Evolutionary conservation across 1,140 invertebrate species (phyloP).

Genomic region (Andricus grossulariae): DNA sequence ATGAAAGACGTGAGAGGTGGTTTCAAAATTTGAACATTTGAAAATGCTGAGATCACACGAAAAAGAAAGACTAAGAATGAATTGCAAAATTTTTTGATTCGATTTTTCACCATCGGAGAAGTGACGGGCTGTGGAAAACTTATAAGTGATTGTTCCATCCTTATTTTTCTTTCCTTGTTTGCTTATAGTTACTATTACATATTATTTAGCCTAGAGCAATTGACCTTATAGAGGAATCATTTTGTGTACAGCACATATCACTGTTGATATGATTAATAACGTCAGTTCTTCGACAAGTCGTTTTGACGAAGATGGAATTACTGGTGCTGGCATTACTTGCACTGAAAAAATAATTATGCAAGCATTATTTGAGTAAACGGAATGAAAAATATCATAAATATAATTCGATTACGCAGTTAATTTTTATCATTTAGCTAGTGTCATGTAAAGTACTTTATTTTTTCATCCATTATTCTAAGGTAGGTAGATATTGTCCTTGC

Average conservation of each 20-base stretch:
- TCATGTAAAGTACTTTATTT: too few species aligned
- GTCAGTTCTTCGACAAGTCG: conserved; percentile 60
- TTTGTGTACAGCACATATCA: conserved; percentile 64
- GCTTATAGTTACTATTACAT: conserved; percentile 56
- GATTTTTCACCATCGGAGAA: background rate
- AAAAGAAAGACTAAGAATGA: conserved; percentile 7
- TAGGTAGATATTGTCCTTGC: too few species aligned
- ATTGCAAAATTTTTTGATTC: conserved; percentile 27
- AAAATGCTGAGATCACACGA: background rate
- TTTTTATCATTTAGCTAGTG: background rate
- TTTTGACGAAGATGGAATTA: conserved; percentile 60
- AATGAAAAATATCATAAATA: conserved; percentile 29
- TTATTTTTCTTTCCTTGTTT: conserved; percentile 52
- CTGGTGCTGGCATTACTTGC: conserved; percentile 62
- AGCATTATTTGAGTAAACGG: background rate
- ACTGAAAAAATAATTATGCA: conserved; percentile 57
- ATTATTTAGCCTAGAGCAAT: conserved; percentile 71
- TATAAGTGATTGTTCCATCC: conserved; percentile 28
- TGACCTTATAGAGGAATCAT: conserved; percentile 72
- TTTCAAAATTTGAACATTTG: background rate
- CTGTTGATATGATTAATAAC: conserved; percentile 57
- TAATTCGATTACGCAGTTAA: background rate
- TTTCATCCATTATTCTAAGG: too few species aligned
- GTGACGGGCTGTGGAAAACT: background rate
- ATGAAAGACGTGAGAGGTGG: conserved; percentile 12